A percentile compares a stretch with the other conserved stretches of the same genome.
phyloP scores from a whole-genome alignment of 2,113 vertebrate genomes.

The Meleagris gallopavo region DNA sequence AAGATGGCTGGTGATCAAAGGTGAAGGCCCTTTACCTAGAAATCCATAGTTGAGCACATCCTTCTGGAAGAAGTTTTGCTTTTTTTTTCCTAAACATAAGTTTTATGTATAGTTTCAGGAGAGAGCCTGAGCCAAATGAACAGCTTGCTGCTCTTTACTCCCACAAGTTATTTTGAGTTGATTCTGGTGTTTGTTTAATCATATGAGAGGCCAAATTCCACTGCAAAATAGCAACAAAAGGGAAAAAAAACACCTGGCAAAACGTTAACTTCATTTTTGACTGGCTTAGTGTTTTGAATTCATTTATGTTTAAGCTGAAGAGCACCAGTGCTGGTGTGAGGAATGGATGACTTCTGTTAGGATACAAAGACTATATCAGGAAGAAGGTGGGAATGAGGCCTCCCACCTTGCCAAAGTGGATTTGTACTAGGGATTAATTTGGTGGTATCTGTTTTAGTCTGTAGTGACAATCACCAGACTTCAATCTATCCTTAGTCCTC shows the following conservation, averaged over 20 bases:
- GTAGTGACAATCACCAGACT: neutral
- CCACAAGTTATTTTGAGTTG: neutral
- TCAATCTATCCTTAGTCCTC: neutral
- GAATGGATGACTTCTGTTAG: neutral
- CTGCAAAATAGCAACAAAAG: neutral
- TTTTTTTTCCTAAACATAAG: neutral
- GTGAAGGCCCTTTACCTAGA: neutral
- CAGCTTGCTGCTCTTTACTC: slow-evolving; percentile 43
- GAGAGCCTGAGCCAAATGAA: slow-evolving; percentile 20
- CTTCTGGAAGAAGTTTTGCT: neutral
- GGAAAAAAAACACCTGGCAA: neutral
- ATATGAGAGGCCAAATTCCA: slow-evolving; percentile 41
- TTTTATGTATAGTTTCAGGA: neutral
- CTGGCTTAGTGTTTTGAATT: neutral
- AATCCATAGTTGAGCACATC: neutral
- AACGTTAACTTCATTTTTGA: neutral
- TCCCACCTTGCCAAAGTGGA: neutral
- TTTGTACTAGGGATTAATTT: neutral
- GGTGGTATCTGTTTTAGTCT: neutral
- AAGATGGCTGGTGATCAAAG: neutral
- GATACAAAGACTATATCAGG: neutral
- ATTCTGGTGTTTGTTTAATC: slow-evolving; percentile 23
- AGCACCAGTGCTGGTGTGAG: neutral
- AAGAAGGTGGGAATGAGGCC: neutral
- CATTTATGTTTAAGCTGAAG: neutral